Evolutionary conservation across 2,797 vertebrate genomes (phyloP), one percentile per base, ranked within the genome.

Genomic region (Morelia viridis): DNA sequence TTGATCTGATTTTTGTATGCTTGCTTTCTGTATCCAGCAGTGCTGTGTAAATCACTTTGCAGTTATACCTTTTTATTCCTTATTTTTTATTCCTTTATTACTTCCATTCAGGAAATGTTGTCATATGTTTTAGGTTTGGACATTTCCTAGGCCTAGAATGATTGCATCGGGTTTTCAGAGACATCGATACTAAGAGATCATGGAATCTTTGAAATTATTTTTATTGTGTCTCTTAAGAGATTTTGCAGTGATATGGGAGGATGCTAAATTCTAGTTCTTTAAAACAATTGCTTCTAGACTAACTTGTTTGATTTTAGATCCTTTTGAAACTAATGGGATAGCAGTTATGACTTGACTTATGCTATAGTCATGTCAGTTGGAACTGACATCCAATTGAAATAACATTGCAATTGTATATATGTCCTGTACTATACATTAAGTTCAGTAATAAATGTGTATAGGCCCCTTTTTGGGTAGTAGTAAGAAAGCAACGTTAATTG

Each of bases 281-380:
- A 57, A 89, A 93, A 41, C 53, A 87, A 80, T 46, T 80, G 19
- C 19, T 80, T 19, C 87, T 92, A 95, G 93, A n/a, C 83, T 80
- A 35, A 89, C 10, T 57, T 83, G 22, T 13, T 60, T 84, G 41
- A 80, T 80, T 80, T 80, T 80, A 80, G 71, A 46, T 80, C 24
- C 19, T 80, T 71, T 46, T 11, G 19, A 80, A 80, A 80, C 1
- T 80, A 46, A 80, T 46, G 71, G 9, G 19, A 80, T 80, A 46
- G 19, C 9, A 80, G 19, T 80, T 80, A 12, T 80, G 41, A n/a
- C 35, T 90, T 84, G 24, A 56, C n/a, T 89, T 89, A 31, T 50
- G 22, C 53, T 53, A 17, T 22, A 68, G 31, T 89, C 50, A 61
- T 57, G 76, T 26, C 31, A 60, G 7, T 80, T 9, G 56, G 24